Evolutionary conservation across 2,113 vertebrate genomes (phyloP).

Genomic region (Trachemys scripta): DNA sequence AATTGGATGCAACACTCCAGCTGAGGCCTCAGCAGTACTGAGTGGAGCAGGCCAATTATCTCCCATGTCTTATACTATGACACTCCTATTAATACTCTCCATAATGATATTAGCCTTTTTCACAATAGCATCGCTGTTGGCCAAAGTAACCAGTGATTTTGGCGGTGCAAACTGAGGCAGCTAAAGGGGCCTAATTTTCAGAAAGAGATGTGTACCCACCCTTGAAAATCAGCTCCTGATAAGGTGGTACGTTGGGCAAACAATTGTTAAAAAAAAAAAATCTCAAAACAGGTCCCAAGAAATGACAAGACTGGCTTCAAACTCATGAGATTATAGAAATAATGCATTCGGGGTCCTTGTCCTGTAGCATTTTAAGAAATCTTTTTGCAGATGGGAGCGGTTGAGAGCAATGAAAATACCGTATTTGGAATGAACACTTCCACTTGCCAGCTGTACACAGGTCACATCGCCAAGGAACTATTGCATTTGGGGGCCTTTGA

Average conservation of each 20-base stretch:
- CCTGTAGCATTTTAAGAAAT: no score
- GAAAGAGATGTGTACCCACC: background rate
- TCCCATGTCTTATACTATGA: no score
- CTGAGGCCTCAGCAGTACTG: no score
- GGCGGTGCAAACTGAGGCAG: background rate
- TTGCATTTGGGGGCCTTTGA: background rate
- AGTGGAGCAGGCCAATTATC: background rate
- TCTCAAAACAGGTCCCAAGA: background rate
- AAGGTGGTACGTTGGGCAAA: background rate
- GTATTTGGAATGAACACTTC: no score
- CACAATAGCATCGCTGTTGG: background rate
- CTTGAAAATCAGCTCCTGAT: background rate
- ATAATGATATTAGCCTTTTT: no score
- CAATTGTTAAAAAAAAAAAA: background rate
- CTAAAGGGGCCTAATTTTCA: background rate
- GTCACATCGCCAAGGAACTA: no score
- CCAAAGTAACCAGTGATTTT: background rate
- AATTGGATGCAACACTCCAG: no score
- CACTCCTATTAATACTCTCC: no score
- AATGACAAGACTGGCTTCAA: background rate
- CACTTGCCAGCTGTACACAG: no score
- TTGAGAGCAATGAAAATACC: background rate
- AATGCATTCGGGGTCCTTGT: background rate
- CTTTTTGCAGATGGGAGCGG: accelerated
- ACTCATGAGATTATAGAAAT: background rate